Percentiles rank a stretch among this genome's conserved stretches.
phyloP scores from a whole-genome alignment of 2,113 vertebrate genomes.

The Anhinga rufa region DNA sequence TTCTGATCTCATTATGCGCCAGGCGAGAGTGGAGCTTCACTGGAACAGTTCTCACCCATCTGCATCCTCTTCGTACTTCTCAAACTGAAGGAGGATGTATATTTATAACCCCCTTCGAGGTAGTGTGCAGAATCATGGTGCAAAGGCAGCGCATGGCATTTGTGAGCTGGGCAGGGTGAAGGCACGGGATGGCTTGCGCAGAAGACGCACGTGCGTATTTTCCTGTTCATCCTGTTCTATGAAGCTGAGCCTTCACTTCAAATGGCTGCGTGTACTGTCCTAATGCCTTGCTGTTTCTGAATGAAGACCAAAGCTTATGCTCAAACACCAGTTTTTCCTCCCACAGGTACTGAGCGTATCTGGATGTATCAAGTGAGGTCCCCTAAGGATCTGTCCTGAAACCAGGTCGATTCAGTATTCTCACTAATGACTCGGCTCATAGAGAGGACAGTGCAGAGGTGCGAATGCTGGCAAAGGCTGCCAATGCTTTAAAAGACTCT shows the following conservation, averaged over 20 bases:
- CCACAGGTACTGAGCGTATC: neutral
- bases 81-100: slow-evolving; percentile 1
- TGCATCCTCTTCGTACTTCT: slow-evolving; percentile 46
- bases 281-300: neutral
- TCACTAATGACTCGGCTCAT: neutral
- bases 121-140: neutral
- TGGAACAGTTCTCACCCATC: slow-evolving; percentile 58
- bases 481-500: neutral
- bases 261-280: neutral
- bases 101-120: slow-evolving; percentile 15
- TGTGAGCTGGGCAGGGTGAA: neutral
- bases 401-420: neutral
- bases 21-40: slow-evolving; percentile 23
- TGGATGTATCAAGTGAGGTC: neutral
- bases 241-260: neutral
- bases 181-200: neutral
- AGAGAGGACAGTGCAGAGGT: neutral
- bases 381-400: neutral
- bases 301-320: neutral
- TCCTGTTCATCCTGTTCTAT: neutral
- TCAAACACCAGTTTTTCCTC: neutral
- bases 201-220: neutral
- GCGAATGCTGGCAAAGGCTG: neutral
- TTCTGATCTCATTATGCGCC: slow-evolving; percentile 55
- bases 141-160: neutral